These are phyloP conservation scores for Pocillopora meandrina DNA, from an alignment of 92 coral and sea anemone species.

Conservation along the genomic window DNA sequence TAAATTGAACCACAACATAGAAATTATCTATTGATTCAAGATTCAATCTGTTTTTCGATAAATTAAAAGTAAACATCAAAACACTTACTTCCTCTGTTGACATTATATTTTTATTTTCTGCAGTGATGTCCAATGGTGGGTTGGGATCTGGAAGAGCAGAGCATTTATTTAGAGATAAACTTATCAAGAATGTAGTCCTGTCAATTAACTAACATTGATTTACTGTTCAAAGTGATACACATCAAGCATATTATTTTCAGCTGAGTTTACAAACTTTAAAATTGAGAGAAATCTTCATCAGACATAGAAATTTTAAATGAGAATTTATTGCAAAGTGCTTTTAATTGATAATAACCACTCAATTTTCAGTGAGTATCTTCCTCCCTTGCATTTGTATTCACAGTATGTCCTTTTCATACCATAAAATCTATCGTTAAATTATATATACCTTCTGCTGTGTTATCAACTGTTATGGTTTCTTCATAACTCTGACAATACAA, in stretches of 20 bases:
- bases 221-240: neutral
- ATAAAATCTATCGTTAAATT: neutral
- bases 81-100: conserved; percentile 71
- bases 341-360: too few relatives aligned
- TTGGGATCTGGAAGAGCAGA: conserved; percentile 74
- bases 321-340: too few relatives aligned
- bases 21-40: too few relatives aligned
- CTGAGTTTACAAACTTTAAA: too few relatives aligned
- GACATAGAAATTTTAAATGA: too few relatives aligned
- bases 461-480: conserved; percentile 74
- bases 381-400: too few relatives aligned
- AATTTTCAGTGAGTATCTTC: too few relatives aligned
- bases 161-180: neutral
- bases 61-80: neutral
- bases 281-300: too few relatives aligned
- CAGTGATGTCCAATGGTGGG: conserved; percentile 76
- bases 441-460: conserved; percentile 77
- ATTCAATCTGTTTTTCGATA: neutral
- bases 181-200: neutral
- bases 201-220: neutral
- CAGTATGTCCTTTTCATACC: too few relatives aligned
- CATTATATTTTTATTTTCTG: conserved; percentile 76
- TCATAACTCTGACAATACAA: conserved; percentile 42
- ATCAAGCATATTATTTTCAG: too few relatives aligned
- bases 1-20: neutral